Conservation (phyloP, 92 coral and sea anemone species). For the Phymanthus crucifer region DNA sequence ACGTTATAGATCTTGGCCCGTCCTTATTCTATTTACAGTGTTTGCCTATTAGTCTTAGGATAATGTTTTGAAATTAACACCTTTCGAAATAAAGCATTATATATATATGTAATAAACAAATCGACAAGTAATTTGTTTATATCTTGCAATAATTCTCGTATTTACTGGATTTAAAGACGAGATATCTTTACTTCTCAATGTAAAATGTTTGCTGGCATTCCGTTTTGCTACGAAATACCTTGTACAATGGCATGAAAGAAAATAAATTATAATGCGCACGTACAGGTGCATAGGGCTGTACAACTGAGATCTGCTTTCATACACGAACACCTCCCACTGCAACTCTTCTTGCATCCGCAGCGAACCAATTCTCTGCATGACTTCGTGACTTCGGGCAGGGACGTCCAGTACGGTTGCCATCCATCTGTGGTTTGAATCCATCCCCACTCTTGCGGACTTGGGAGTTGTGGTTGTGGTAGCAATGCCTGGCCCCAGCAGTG, state of each 20-base stretch:
- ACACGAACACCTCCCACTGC: background rate
- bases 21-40: background rate
- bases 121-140: background rate
- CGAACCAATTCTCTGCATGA: background rate
- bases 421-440: constrained; percentile 13
- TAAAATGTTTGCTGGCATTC: background rate
- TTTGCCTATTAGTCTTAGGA: background rate
- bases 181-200: background rate
- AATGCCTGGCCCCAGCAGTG: constrained; percentile 20
- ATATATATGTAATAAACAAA: background rate
- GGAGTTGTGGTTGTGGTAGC: background rate
- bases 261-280: background rate
- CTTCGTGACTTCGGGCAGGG: constrained; percentile 15
- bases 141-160: background rate
- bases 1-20: constrained; percentile 1
- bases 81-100: background rate
- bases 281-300: background rate
- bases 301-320: background rate
- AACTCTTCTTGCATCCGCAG: background rate
- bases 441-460: constrained; percentile 26
- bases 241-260: background rate
- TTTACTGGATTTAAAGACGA: background rate
- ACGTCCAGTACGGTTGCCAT: constrained; percentile 33
- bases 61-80: background rate
- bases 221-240: background rate